phyloP scores from a whole-genome alignment of 1,140 invertebrate species.

The Philotrypesis tridentata region DNA sequence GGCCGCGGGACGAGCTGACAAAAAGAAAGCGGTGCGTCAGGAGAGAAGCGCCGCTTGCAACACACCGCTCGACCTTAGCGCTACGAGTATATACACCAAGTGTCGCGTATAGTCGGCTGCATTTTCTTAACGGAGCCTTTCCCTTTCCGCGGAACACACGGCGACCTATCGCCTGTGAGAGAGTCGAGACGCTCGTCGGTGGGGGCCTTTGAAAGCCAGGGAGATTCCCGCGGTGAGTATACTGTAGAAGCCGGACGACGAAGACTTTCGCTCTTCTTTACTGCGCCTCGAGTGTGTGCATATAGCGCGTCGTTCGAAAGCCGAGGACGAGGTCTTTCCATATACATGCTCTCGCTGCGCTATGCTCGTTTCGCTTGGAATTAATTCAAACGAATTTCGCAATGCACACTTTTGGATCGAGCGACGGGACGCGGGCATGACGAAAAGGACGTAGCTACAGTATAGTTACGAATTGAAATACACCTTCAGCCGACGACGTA shows the following conservation, averaged over 20 bases:
- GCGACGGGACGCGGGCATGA: no score
- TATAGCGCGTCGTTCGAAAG: background rate
- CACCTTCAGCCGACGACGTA: no score
- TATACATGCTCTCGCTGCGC: no score
- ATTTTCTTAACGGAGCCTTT: conserved; percentile 37
- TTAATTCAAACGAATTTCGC: background rate
- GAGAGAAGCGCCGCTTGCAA: background rate
- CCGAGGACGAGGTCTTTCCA: background rate
- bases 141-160: background rate
- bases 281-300: no score
- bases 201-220: background rate
- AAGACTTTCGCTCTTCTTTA: conserved; percentile 25
- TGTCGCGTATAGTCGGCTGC: no score
- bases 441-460: background rate
- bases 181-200: background rate
- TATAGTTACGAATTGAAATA: background rate
- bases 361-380: background rate
- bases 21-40: background rate
- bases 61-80: background rate
- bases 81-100: no score
- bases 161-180: background rate
- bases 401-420: no score
- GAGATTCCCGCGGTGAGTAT: background rate
- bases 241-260: background rate
- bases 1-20: background rate